Evolutionary conservation across 2,113 vertebrate species (phyloP).

Genomic region (Chionomys nivalis): DNA sequence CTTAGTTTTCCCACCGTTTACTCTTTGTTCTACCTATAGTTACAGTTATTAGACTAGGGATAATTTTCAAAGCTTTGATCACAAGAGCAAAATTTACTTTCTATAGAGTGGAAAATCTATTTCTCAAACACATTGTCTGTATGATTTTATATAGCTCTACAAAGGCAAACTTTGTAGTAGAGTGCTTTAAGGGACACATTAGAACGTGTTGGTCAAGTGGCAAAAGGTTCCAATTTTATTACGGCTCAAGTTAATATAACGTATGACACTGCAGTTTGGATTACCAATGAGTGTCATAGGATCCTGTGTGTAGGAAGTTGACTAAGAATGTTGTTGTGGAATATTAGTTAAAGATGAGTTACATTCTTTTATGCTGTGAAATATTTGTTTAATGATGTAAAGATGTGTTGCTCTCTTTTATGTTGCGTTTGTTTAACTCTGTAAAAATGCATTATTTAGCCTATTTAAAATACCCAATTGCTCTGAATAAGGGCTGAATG

Average conservation of each 20-base stretch:
- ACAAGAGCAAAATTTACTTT: constrained; percentile 15
- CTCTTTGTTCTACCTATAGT: constrained; percentile 13
- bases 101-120: constrained; percentile 56
- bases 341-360: not conserved
- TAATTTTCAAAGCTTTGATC: constrained; percentile 50
- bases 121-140: constrained; percentile 52
- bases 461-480: not conserved
- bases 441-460: not conserved
- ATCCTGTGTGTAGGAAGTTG: not conserved
- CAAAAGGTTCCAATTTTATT: not conserved
- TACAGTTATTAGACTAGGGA: constrained; percentile 54
- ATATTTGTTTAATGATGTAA: not conserved
- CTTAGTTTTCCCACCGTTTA: accelerated
- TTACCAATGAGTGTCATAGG: not conserved
- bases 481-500: not conserved
- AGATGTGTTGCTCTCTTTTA: not conserved
- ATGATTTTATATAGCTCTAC: not conserved
- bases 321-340: not conserved
- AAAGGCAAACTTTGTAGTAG: not conserved
- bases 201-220: not conserved
- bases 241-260: not conserved
- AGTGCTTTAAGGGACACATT: not conserved
- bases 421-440: not conserved
- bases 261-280: not conserved
- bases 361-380: not conserved